Percentiles rank a stretch among this genome's conserved stretches.
phyloP scores from a whole-genome alignment of 1,140 invertebrate species.

The Melanaphis sacchari region DNA sequence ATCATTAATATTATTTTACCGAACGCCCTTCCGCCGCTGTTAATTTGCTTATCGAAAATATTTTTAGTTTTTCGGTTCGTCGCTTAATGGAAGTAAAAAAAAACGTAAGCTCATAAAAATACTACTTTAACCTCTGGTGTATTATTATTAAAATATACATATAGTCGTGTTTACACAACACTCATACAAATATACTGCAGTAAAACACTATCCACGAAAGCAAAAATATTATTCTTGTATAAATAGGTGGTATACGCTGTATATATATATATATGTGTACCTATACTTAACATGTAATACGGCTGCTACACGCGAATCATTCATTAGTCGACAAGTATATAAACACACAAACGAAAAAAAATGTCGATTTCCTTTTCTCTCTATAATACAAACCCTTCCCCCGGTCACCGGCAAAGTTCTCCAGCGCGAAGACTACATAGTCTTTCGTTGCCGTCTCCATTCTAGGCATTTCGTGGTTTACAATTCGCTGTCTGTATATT shows the following conservation, averaged over 20 bases:
- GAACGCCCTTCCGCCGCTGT: not conserved
- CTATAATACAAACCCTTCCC: not conserved
- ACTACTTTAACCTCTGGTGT: not conserved
- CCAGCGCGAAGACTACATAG: not conserved
- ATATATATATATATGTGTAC: not conserved
- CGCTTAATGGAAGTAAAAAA: not conserved
- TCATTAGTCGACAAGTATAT: not conserved
- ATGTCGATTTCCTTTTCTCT: not conserved
- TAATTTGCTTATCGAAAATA: slow-evolving; percentile 33
- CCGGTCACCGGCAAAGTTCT: not conserved
- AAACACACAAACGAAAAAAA: not conserved
- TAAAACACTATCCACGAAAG: not conserved
- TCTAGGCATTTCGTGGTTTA: not conserved
- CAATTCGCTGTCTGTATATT: not conserved
- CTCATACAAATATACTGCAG: not conserved
- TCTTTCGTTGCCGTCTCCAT: not conserved
- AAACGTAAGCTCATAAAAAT: not conserved
- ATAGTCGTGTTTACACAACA: not conserved
- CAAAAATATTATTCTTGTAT: not conserved
- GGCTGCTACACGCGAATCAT: slow-evolving; percentile 19
- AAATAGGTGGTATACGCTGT: not conserved
- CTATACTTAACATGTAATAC: not conserved
- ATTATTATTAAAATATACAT: slow-evolving; percentile 25
- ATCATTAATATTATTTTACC: not conserved
- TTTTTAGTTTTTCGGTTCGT: not conserved